Evolutionary conservation across 2,113 vertebrate species (phyloP), one percentile per base, ranked within the genome.

Genomic region (Chascanopsetta lugubris): DNA sequence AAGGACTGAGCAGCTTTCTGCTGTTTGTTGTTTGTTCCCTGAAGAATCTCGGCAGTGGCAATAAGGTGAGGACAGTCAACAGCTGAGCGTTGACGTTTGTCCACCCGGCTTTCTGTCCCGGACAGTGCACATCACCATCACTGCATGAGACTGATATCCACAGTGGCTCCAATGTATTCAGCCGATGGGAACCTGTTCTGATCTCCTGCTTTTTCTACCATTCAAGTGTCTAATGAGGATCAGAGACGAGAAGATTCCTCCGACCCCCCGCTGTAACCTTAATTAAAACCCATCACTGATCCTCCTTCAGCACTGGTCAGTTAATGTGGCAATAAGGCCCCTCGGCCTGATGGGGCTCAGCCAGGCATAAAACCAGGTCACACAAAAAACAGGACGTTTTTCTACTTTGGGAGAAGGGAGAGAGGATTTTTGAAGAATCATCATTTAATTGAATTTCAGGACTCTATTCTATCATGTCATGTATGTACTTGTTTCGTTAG

Each of bases 251-350:
- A 69, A 50, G 49, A 29, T 42, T 49, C 21, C 29, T 12, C 0
- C 9, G 69, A 69, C 45, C 70, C 48, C 80, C 75, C 21, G 71
- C 25, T 61, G 75, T 57, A 71, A 32, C 45, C 62, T 84, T 83
- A 80, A 90, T 84, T 83, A 83, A 85, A 82, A 32, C 46, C 64
- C 43, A 61, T 45, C 74, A 47, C 61, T 80, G 73, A 83, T 69
- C 67, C 56, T 57, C 46, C 51, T 65, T 18, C 32, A 70, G 55
- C 40, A 53, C 46, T 20, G 15, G 30, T 20, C 17, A 20, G 69
- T 46, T 62, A 49, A 34, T 53, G 25, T 18, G 21, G 51, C 46
- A 36, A 43, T 62, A 27, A 65, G 66, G 45, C 34, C 69, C 49
- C 9, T 20, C 27, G 53, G 65, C 20, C 61, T 59, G 58, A 17